Conservation (phyloP, 2,113 vertebrate genomes). For the Macquaria ambigua region DNA sequence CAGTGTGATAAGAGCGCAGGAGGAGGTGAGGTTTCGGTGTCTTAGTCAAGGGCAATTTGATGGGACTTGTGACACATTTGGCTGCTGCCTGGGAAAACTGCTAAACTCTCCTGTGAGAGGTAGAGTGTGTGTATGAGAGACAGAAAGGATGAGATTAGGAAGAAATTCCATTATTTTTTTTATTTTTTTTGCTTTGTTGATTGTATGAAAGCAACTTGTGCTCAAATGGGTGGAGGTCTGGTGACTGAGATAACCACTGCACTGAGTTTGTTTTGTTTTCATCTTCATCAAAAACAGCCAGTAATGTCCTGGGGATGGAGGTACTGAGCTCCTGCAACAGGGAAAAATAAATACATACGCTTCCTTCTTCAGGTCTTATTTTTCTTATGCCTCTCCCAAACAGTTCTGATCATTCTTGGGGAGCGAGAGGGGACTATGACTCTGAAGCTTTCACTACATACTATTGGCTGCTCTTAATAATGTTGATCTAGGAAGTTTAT, state of each 20-base stretch:
- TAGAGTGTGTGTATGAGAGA: not conserved
- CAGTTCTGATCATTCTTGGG: conserved; percentile 12
- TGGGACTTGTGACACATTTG: conserved; percentile 34
- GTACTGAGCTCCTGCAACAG: not conserved
- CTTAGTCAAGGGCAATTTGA: conserved; percentile 50
- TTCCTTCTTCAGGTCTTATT: conserved; percentile 7
- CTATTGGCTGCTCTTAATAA: not conserved
- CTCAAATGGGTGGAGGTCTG: conserved; percentile 46
- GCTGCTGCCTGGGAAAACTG: conserved; percentile 15
- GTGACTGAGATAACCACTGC: conserved; percentile 48
- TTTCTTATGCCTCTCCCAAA: not conserved
- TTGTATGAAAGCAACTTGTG: conserved; percentile 17
- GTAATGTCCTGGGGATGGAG: conserved; percentile 17
- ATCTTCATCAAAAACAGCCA: conserved; percentile 50
- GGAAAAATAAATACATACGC: not conserved
- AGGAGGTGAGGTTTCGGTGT: conserved; percentile 20
- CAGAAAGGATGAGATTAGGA: conserved; percentile 34
- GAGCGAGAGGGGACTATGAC: not conserved
- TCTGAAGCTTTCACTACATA: not conserved
- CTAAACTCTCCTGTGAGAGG: not conserved
- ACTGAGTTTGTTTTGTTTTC: conserved; percentile 43
- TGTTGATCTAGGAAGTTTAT: not conserved
- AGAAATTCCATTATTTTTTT: conserved; percentile 32
- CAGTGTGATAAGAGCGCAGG: conserved; percentile 28
- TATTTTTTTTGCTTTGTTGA: conserved; percentile 45